These are phyloP conservation scores for Margarornis squamiger DNA, from an alignment of 2,797 vertebrate genomes.

Conservation along the genomic window DNA sequence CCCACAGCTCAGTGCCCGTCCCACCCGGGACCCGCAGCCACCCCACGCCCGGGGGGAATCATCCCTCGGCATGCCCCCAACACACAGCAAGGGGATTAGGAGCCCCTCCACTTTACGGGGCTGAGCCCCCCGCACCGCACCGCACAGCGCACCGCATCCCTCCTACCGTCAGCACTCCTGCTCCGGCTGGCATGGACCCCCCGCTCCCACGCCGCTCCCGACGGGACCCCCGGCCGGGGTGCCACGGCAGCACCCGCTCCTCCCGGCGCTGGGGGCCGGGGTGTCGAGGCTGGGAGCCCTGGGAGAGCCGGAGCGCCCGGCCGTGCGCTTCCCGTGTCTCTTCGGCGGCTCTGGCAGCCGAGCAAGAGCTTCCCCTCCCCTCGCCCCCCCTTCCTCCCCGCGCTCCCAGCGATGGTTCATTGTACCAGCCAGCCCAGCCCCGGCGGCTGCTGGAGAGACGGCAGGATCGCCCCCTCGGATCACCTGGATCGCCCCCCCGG, in stretches of 20 bases:
- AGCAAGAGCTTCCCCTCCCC: conserved; percentile 59
- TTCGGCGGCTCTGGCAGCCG: neutral
- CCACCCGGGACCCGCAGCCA: neutral
- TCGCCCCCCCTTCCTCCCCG: conserved; percentile 38
- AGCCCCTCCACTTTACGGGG: neutral
- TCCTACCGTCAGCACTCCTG: neutral
- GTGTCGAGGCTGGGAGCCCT: neutral
- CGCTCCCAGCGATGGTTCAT: conserved; percentile 3
- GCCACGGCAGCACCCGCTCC: neutral
- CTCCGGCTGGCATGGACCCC: neutral
- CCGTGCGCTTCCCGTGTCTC: neutral
- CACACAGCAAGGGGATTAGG: neutral
- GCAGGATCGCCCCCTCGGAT: neutral
- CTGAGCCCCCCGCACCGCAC: neutral
- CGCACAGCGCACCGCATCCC: neutral
- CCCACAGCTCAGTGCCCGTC: neutral
- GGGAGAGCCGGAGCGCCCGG: neutral
- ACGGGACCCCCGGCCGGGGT: neutral
- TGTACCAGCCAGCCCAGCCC: neutral
- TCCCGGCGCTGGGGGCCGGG: neutral
- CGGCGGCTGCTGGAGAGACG: neutral
- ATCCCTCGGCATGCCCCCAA: neutral
- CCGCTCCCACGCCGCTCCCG: neutral
- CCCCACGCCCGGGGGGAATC: fast-evolving
- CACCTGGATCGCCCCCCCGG: neutral